Evolutionary conservation across 1,140 invertebrate species (phyloP), one percentile per base, ranked within the genome.

Genomic region (Bombus confusus): DNA sequence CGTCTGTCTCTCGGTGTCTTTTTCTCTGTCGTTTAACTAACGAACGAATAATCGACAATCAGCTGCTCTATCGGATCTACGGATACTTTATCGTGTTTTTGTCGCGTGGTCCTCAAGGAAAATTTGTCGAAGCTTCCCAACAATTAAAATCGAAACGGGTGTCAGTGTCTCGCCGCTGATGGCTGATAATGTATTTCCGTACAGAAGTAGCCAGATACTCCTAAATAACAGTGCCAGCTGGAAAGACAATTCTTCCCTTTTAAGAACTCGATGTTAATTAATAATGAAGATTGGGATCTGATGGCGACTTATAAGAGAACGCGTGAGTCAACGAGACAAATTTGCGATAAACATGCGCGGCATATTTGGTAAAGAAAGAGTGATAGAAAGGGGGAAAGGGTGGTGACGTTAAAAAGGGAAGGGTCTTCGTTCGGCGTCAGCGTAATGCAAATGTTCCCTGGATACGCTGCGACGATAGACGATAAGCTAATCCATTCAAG

Each of bases 401-500:
- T n/a, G 31, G 28, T 43, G 28, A 57, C 3, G 79, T 34, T 39
- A 37, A 57, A 59, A 69, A 74, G 72, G 62, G 64, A 57, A 22
- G n/a, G 52, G 43, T 39, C 10, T 13, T 1, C 6, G 47, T 64
- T 85, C 22, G 13, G 52, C 79, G 79, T 82, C 80, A 86, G 72
- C 72, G n/a, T 47, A 75, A 83, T 86, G 85, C 47, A 83, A 86
- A 86, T 83, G 80, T 86, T 73, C 71, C 43, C 25, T 80, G 57
- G 66, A 77, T 59, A 84, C 10, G 68, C 34, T 28, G 41, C 71
- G 47, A 59, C 83, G 83, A 84, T 84, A 81, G 22, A 86, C 80
- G 80, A 83, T 83, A 86, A 83, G 80, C 73, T 75, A 76, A 86
- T 86, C 80, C 85, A 76, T 83, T 77, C 8, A 72, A 59, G 72